These are phyloP conservation scores for Eugnorisma glareosa DNA, from an alignment of 2,888 invertebrate species.

Conservation along the genomic window DNA sequence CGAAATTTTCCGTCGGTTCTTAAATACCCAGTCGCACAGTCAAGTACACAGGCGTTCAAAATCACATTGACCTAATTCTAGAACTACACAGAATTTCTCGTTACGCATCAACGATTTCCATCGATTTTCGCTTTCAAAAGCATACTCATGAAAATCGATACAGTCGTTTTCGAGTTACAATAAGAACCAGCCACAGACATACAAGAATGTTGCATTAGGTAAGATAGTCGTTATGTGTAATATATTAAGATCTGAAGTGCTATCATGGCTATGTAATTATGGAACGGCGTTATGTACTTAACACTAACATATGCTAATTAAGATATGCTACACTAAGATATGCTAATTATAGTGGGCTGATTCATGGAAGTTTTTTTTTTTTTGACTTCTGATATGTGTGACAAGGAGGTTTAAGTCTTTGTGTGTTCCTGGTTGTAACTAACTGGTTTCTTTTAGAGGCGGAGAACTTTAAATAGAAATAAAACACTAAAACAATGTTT, in stretches of 20 bases:
- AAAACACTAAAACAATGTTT: neutral
- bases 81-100: neutral
- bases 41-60: neutral
- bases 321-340: conserved; percentile 14
- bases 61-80: conserved; percentile 6
- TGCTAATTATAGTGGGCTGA: conserved; percentile 17
- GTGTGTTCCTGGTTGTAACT: neutral
- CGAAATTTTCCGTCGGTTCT: neutral
- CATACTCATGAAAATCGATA: conserved; percentile 13
- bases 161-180: conserved; percentile 12
- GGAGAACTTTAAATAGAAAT: neutral
- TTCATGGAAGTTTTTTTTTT: conserved; percentile 27
- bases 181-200: conserved; percentile 11
- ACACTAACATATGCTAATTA: conserved; percentile 13
- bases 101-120: neutral
- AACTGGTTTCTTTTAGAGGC: neutral
- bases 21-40: neutral
- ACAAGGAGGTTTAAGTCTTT: neutral
- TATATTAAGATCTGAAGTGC: conserved; percentile 16
- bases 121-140: conserved; percentile 1
- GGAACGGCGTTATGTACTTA: conserved; percentile 32
- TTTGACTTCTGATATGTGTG: neutral
- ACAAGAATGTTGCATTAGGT: conserved; percentile 23
- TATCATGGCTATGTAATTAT: conserved; percentile 33
- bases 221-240: neutral